Evolutionary conservation across 2,113 vertebrate genomes (phyloP), one percentile per base, ranked within the genome.

Genomic region (Morphnarchus princeps): DNA sequence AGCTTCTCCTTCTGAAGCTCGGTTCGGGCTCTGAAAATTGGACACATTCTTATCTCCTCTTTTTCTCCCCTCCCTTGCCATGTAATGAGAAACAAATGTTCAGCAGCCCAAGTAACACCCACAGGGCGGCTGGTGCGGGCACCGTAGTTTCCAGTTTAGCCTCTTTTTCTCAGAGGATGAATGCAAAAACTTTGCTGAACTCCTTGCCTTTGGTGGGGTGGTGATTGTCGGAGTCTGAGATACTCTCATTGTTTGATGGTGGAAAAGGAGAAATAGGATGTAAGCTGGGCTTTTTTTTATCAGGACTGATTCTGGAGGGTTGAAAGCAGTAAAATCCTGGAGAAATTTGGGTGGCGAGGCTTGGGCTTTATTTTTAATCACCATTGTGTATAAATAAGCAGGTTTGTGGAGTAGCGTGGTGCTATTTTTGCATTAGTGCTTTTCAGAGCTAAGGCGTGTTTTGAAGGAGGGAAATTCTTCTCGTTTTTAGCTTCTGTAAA

Each of bases 41-140:
- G 31, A 20, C 32, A 65, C 15, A 3, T 28, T 38, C 55, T 82
- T 28, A 1, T 79, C 22, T 70, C 29, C 70, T 52, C 17, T 31
- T 61, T 11, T 79, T 25, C 18, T 12, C 3, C 3, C 11, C 4
- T 4, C 4, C 16, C 6, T 29, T 6, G 0, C 54, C 8, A 4
- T 50, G 34, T 58, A 83, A 66, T 40, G 6, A 89, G 49, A 32
- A 87, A 40, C n/a, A 76, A 74, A n/a, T 16, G 3, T 50, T 62
- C 45, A 43, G 29, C 42, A 55, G 22, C 29, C 32, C 50, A 59
- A 42, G 67, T 62, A 36, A 34, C 63, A 71, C 81, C 77, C 7
- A 8, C 14, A 36, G 45, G 34, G 71, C 83, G 38, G 43, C 42
- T 83, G 67, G 14, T 55, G 20, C 63, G 47, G 31, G 26, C 40